Conservation (phyloP, 2,797 vertebrate species). For the Phaenicophaeus curvirostris region DNA sequence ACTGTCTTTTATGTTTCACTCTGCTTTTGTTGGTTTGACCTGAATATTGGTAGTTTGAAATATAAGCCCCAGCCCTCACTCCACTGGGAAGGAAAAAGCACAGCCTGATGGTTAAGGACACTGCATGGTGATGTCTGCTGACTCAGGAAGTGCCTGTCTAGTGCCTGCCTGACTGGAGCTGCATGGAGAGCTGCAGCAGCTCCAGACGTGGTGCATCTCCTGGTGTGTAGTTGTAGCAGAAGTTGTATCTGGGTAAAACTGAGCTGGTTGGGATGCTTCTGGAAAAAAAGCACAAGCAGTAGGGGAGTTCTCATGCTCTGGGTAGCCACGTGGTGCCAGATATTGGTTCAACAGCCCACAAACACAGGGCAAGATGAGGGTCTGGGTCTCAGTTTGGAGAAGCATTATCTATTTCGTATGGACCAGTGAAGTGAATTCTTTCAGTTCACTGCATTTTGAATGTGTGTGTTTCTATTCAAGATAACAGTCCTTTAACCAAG, state of each 20-base stretch:
- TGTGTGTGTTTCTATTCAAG: neutral
- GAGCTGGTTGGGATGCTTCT: neutral
- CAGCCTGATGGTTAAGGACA: neutral
- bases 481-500: neutral
- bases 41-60: neutral
- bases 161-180: neutral
- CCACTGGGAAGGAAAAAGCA: neutral
- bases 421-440: neutral
- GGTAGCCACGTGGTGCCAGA: fast-evolving
- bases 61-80: neutral
- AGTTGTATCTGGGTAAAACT: neutral
- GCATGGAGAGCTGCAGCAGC: neutral
- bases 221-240: neutral
- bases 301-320: neutral
- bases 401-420: neutral
- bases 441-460: neutral
- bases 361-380: neutral
- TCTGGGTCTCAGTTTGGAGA: neutral
- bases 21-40: neutral
- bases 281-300: neutral
- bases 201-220: fast-evolving
- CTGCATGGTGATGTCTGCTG: neutral
- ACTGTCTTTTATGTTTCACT: neutral
- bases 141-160: too few species aligned
- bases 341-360: neutral